Evolutionary conservation across 2,113 vertebrate genomes (phyloP).

Genomic region (Parus major): DNA sequence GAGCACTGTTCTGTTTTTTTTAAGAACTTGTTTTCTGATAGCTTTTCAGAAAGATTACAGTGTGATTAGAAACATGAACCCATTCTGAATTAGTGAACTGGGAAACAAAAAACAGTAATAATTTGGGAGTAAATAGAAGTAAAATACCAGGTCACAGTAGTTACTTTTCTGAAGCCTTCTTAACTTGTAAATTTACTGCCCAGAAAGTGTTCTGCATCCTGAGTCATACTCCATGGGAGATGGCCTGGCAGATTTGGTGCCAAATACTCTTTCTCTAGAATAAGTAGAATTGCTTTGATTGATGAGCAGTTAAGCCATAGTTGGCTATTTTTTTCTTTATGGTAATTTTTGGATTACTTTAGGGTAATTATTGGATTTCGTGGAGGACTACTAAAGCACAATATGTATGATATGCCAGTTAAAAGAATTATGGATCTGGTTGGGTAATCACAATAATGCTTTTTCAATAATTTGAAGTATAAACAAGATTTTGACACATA

Average conservation of each 20-base stretch:
- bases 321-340: background rate
- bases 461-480: background rate
- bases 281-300: accelerated
- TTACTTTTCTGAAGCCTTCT: background rate
- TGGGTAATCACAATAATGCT: background rate
- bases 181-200: background rate
- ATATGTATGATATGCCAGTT: background rate
- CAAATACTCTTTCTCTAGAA: background rate
- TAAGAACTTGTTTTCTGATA: background rate
- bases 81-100: background rate
- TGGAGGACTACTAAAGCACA: background rate
- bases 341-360: background rate
- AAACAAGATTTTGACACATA: background rate
- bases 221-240: background rate
- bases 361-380: background rate
- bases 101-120: background rate
- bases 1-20: background rate
- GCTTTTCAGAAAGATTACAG: background rate
- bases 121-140: background rate
- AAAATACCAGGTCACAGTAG: background rate
- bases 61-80: background rate
- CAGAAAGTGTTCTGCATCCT: background rate
- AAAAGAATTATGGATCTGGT: background rate
- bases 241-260: background rate
- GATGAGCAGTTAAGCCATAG: background rate